Evolutionary conservation across 2,888 invertebrate species (phyloP).

Genomic region (Campoplex nolae): DNA sequence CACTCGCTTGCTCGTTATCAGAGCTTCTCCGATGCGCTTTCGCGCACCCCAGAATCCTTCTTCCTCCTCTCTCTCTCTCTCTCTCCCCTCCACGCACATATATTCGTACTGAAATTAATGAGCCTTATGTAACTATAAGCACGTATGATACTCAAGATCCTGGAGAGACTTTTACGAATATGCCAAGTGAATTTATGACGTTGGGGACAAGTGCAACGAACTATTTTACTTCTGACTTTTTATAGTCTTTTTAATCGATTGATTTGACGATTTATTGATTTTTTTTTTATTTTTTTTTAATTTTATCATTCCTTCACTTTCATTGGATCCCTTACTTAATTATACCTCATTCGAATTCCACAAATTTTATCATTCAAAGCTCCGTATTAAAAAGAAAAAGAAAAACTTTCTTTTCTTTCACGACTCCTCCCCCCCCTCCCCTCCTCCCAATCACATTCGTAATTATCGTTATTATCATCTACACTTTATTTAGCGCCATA

Average conservation of each 20-base stretch:
- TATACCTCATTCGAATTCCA: background rate
- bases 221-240: background rate
- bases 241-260: background rate
- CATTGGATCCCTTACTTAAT: background rate
- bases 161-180: constrained; percentile 14
- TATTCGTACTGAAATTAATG: constrained; percentile 14
- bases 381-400: background rate
- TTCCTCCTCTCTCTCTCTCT: background rate
- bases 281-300: background rate
- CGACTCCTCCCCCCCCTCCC: background rate
- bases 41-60: constrained; percentile 28
- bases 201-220: constrained; percentile 23
- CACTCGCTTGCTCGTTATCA: constrained; percentile 64
- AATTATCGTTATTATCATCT: constrained; percentile 21
- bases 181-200: constrained; percentile 44
- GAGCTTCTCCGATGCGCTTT: constrained; percentile 62
- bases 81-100: constrained; percentile 1
- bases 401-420: background rate
- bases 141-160: constrained; percentile 18
- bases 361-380: background rate
- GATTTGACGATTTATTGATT: background rate
- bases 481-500: constrained; percentile 32
- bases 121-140: background rate
- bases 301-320: background rate
- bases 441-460: background rate